These are phyloP conservation scores for Lamellibrachia columna DNA, from an alignment of 2,888 invertebrate genomes.

Conservation along the genomic window DNA sequence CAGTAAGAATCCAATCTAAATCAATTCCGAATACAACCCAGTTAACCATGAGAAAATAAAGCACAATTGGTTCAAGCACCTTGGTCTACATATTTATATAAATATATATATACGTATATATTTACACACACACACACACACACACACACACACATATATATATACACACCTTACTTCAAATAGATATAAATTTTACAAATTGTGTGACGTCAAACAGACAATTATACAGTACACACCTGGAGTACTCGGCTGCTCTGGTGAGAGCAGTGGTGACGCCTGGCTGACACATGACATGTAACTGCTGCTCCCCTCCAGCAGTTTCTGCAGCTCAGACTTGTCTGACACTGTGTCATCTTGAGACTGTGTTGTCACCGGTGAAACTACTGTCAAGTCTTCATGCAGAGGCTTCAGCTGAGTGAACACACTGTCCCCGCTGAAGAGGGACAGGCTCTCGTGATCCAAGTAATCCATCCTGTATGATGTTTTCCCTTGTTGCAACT, in stretches of 20 bases:
- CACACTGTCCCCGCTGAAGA: conserved; percentile 3
- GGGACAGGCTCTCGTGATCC: background rate
- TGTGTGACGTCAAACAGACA: background rate
- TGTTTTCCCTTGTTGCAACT: conserved; percentile 4
- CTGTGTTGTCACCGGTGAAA: background rate
- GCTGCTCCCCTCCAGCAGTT: background rate
- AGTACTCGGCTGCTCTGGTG: background rate
- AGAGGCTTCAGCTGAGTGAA: conserved; percentile 6
- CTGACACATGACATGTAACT: background rate
- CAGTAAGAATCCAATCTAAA: too few species aligned
- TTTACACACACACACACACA: too few species aligned
- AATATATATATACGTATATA: too few species aligned
- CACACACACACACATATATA: background rate
- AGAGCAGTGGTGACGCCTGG: background rate
- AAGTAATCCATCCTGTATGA: background rate
- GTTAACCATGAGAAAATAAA: too few species aligned
- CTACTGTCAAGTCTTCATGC: background rate
- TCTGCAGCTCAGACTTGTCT: conserved; percentile 16
- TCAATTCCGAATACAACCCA: too few species aligned
- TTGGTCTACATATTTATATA: too few species aligned
- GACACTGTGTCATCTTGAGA: background rate
- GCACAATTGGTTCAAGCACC: too few species aligned
- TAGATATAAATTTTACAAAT: background rate
- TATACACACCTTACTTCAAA: too few species aligned
- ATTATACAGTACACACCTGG: background rate